These are phyloP conservation scores for Calonectris borealis DNA, from an alignment of 2,113 vertebrate species.

Conservation along the genomic window DNA sequence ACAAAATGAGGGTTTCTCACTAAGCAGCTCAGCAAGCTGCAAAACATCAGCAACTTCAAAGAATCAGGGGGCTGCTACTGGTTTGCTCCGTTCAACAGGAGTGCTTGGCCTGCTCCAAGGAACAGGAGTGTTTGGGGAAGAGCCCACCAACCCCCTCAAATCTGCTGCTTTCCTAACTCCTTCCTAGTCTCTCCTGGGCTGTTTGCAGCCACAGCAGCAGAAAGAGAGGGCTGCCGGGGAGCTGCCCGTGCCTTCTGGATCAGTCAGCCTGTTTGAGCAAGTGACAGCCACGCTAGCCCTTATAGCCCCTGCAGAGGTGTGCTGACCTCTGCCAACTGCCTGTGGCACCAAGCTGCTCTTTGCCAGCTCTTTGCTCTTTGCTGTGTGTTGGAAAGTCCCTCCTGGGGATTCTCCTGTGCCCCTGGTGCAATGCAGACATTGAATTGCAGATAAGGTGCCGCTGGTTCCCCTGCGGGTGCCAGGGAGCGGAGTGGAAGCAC, in stretches of 20 bases:
- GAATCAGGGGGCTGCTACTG: not conserved
- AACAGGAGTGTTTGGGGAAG: not conserved
- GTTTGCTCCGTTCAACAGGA: not conserved
- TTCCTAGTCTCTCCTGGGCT: not conserved
- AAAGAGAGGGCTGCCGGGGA: not conserved
- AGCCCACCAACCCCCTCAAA: not conserved
- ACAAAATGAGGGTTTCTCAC: not conserved
- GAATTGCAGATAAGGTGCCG: not conserved
- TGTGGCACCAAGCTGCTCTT: not conserved
- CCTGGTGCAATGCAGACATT: not conserved
- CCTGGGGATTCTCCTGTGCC: not conserved
- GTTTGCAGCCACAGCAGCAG: not conserved
- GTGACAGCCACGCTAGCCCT: not conserved
- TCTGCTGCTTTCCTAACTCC: not conserved
- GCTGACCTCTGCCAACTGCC: not conserved
- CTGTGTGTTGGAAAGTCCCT: not conserved
- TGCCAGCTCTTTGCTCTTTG: not conserved
- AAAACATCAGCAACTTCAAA: not conserved
- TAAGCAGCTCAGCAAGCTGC: not conserved
- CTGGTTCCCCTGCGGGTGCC: not conserved
- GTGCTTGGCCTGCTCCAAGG: not conserved
- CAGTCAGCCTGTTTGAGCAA: not conserved
- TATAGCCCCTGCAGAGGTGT: fast-evolving
- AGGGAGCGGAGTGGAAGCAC: not conserved
- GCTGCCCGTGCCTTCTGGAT: not conserved